These are phyloP conservation scores for Hippolais icterina DNA, from an alignment of 2,113 vertebrate species.

Conservation along the genomic window DNA sequence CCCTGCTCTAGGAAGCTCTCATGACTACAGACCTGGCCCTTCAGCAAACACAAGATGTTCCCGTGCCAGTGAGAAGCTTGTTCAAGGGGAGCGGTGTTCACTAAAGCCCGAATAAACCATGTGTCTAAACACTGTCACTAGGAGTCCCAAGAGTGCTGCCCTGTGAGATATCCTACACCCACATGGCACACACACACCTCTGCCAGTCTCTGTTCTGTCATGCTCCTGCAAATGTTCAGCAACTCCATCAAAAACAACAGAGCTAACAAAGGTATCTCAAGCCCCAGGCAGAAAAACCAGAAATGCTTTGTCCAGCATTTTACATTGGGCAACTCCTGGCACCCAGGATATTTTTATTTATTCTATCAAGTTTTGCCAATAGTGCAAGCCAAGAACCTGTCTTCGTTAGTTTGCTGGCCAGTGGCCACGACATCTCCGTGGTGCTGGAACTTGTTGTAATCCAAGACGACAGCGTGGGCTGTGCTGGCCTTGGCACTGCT, in stretches of 20 bases:
- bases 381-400: conserved; percentile 48
- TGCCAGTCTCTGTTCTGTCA: background rate
- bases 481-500: background rate
- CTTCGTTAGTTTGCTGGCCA: background rate
- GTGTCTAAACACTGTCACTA: accelerated
- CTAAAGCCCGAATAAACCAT: background rate
- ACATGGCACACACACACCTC: background rate
- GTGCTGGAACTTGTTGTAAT: background rate
- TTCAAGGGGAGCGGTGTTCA: background rate
- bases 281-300: background rate
- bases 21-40: accelerated
- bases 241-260: background rate
- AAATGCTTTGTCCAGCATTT: background rate
- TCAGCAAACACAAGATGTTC: background rate
- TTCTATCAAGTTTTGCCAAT: conserved; percentile 24
- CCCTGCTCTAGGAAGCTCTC: background rate
- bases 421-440: background rate
- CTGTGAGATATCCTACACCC: background rate
- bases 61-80: background rate
- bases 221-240: accelerated
- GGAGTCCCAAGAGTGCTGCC: background rate
- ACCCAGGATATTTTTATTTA: background rate
- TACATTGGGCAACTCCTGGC: background rate
- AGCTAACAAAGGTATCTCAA: background rate
- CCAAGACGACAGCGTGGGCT: background rate